These are phyloP conservation scores for Heliconius ethilla DNA, from an alignment of 2,888 invertebrate species.

Conservation along the genomic window DNA sequence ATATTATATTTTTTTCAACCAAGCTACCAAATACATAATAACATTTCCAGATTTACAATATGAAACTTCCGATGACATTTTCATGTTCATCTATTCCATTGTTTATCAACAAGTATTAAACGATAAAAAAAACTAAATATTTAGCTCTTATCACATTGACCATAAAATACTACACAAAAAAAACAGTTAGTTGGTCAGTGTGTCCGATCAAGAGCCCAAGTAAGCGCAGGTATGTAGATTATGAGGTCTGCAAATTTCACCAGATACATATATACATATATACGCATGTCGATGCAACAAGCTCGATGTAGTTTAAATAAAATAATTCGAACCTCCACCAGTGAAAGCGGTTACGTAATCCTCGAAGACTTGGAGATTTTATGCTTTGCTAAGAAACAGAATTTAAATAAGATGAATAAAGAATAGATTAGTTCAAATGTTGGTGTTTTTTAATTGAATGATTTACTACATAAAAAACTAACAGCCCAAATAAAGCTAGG, in stretches of 20 bases:
- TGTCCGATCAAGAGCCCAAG: slow-evolving; percentile 34
- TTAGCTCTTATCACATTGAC: not conserved
- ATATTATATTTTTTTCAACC: too few species aligned
- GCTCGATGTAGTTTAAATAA: slow-evolving; percentile 49
- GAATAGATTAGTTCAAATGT: not conserved
- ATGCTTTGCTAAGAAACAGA: slow-evolving; percentile 36
- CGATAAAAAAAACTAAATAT: not conserved
- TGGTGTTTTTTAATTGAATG: too few species aligned
- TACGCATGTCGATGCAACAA: slow-evolving; percentile 48
- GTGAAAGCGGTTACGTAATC: slow-evolving; percentile 64
- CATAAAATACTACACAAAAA: not conserved
- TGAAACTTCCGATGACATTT: too few species aligned
- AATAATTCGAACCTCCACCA: slow-evolving; percentile 57
- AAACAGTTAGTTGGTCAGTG: slow-evolving; percentile 28
- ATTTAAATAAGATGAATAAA: not conserved
- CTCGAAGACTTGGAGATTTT: slow-evolving; percentile 30
- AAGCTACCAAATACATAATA: too few species aligned
- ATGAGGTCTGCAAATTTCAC: slow-evolving; percentile 43
- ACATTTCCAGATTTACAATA: too few species aligned
- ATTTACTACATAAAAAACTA: too few species aligned
- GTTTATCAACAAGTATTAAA: not conserved
- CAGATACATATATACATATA: slow-evolving; percentile 46
- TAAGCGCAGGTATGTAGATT: slow-evolving; percentile 37
- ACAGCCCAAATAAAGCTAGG: too few species aligned
- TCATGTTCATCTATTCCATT: too few species aligned